Evolutionary conservation across 2,888 invertebrate species (phyloP).

Genomic region (Drosophila testacea): DNA sequence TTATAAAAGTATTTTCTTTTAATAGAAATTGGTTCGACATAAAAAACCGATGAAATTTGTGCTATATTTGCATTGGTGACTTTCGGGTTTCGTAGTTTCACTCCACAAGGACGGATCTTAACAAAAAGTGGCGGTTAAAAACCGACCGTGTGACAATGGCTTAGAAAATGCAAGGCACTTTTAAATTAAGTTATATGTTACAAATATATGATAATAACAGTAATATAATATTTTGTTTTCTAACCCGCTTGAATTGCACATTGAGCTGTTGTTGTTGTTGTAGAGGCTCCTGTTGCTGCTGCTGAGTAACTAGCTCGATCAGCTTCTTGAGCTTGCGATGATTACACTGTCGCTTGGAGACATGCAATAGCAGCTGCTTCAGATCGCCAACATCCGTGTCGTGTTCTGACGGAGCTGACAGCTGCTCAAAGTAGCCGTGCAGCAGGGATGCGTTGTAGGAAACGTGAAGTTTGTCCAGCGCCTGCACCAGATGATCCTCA

Average conservation of each 20-base stretch:
- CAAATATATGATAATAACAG: too few species aligned
- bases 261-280: constrained; percentile 76
- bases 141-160: too few species aligned
- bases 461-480: constrained; percentile 83
- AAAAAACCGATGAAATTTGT: too few species aligned
- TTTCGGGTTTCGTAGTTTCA: too few species aligned
- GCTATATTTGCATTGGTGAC: too few species aligned
- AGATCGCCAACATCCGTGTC: constrained; percentile 65
- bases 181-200: too few species aligned
- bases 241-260: constrained; percentile 82
- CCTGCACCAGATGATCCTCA: constrained; percentile 83
- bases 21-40: too few species aligned
- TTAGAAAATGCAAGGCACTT: too few species aligned
- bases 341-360: constrained; percentile 83
- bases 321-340: constrained; percentile 82
- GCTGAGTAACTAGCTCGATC: constrained; percentile 78
- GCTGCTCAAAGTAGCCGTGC: constrained; percentile 70
- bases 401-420: constrained; percentile 33
- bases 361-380: constrained; percentile 80
- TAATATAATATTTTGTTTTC: constrained; percentile 6
- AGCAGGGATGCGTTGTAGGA: constrained; percentile 81
- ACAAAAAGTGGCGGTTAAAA: too few species aligned
- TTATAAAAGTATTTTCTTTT: too few species aligned
- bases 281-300: constrained; percentile 67
- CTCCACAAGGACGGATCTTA: too few species aligned